phyloP scores from a whole-genome alignment of 2,888 invertebrate species.

The Perizoma flavofasciatum region DNA sequence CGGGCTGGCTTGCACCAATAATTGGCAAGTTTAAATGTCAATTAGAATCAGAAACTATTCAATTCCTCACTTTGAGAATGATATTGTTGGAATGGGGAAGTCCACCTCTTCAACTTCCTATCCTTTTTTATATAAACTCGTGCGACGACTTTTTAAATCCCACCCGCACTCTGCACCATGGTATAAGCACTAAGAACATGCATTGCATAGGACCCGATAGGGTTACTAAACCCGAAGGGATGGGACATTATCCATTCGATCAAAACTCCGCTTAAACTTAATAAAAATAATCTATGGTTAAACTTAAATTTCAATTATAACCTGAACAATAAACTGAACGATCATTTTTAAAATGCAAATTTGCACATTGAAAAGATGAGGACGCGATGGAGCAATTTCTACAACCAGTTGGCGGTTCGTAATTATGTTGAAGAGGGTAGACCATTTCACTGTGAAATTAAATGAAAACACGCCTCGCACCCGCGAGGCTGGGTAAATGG shows the following conservation, averaged over 20 bases:
- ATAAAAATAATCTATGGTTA: conserved; percentile 44
- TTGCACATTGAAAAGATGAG: conserved; percentile 57
- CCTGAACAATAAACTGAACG: conserved; percentile 47
- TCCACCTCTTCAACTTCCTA: too few species aligned
- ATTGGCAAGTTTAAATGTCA: too few species aligned
- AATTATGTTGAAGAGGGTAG: conserved; percentile 71
- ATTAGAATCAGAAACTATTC: too few species aligned
- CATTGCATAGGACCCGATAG: too few species aligned
- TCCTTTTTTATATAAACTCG: too few species aligned
- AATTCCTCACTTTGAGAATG: too few species aligned
- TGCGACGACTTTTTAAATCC: too few species aligned
- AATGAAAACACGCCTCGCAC: conserved; percentile 71
- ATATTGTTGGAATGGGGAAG: too few species aligned
- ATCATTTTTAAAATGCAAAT: conserved; percentile 67
- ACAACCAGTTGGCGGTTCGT: conserved; percentile 62
- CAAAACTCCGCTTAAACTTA: conserved; percentile 16
- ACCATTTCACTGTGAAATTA: conserved; percentile 73
- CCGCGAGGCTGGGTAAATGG: conserved; percentile 45
- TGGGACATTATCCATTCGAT: not conserved
- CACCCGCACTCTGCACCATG: too few species aligned
- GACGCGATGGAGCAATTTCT: conserved; percentile 62
- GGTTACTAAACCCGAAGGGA: too few species aligned
- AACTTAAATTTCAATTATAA: conserved; percentile 55
- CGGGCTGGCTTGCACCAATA: too few species aligned
- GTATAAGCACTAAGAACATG: too few species aligned